phyloP scores from a whole-genome alignment of 2,113 vertebrate genomes.

The Miniopterus natalensis region DNA sequence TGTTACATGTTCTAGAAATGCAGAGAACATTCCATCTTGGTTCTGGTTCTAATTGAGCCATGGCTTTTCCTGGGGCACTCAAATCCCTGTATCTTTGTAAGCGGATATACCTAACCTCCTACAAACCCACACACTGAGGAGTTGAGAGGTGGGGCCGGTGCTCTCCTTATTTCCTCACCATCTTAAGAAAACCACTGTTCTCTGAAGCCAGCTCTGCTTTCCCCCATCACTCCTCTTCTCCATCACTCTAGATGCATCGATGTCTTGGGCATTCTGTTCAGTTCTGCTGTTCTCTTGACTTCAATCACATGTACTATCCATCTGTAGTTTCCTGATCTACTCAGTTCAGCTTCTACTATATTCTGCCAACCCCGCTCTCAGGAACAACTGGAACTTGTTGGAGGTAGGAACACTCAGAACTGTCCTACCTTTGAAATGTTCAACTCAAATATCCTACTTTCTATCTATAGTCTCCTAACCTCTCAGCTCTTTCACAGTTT shows the following conservation, averaged over 20 bases:
- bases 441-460: neutral
- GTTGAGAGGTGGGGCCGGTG: neutral
- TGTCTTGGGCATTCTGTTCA: neutral
- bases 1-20: neutral
- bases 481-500: neutral
- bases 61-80: neutral
- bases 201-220: neutral
- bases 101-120: neutral
- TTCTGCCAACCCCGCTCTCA: neutral
- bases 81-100: neutral
- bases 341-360: neutral
- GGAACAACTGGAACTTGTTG: neutral
- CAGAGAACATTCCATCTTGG: neutral
- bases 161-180: neutral
- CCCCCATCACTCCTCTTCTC: neutral
- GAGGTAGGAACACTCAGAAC: neutral
- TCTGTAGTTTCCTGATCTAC: neutral
- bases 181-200: neutral
- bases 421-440: neutral
- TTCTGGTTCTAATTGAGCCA: neutral
- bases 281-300: conserved; percentile 3
- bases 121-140: neutral
- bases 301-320: neutral
- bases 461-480: neutral
- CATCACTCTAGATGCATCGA: neutral